phyloP scores from a whole-genome alignment of 2,797 vertebrate genomes.

The Tachyglossus aculeatus region DNA sequence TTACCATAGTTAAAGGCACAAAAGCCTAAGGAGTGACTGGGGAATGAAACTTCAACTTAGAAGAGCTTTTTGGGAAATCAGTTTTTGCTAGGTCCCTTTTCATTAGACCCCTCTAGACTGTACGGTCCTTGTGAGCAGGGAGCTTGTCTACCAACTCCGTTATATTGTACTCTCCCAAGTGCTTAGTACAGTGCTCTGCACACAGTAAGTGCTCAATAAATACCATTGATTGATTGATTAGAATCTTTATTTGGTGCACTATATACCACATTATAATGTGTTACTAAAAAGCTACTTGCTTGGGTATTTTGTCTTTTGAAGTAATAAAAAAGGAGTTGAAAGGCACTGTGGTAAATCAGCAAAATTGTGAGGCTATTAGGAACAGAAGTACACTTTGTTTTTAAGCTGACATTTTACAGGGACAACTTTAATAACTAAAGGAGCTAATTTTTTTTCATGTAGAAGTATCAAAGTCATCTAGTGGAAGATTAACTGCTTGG shows the following conservation, averaged over 20 bases:
- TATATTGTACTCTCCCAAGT: too few relatives aligned
- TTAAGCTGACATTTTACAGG: neutral
- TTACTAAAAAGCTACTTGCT: neutral
- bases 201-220: accelerated
- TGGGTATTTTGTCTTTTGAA: neutral
- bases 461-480: neutral
- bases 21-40: neutral
- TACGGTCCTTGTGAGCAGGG: too few relatives aligned
- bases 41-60: neutral
- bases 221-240: too few relatives aligned
- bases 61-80: neutral
- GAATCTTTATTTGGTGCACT: accelerated
- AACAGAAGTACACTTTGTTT: too few relatives aligned
- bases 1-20: neutral
- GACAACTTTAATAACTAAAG: neutral
- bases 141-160: too few relatives aligned
- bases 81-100: neutral
- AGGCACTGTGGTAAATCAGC: neutral
- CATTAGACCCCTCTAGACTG: too few relatives aligned
- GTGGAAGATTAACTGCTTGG: neutral
- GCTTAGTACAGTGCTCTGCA: neutral
- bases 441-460: neutral
- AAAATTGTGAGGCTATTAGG: neutral
- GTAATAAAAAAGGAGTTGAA: neutral
- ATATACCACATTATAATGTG: neutral